Base-by-base conservation (phyloP, 2,888 invertebrate genomes). In the Euclidia mi region DNA sequence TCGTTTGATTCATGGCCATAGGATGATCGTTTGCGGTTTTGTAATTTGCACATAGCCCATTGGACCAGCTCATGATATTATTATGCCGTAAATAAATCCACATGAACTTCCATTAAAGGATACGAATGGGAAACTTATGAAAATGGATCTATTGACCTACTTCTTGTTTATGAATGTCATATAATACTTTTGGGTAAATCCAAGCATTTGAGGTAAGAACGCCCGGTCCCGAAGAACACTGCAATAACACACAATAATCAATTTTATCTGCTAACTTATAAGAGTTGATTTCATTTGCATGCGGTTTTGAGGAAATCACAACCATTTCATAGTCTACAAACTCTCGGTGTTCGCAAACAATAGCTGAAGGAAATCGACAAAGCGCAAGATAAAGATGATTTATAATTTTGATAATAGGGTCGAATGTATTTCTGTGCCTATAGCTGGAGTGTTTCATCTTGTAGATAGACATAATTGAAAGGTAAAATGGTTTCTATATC, bases 301-400 rank as follows among this genome's bases (percentile, higher is more conserved):
- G 2, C 7, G 32, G 18, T 2, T 20, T 29, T 15, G 9, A 61
- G 69, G 38, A 68, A 65, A 69, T 65, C 62, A 18, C 31, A 49
- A 55, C 57, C 65, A 71, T 70, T 76, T 63, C 59, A 48, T 63
- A 73, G 68, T 67, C 71, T 68, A 73, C 70, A 75, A 73, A 77
- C 65, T 66, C 63, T 62, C 59, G 68, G 65, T 71, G 56, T 69
- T 56, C 51, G 43, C 75, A 76, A 70, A 71, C 66, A 71, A 71
- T 56, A 41, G 49, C 32, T 37, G 29, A 40, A 66, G 47, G 63
- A 57, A 72, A 71, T 84, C 78, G 80, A 76, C 79, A 75, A 82
- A 84, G 78, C 67, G 68, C 68, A 61, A 84, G 84, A 86, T 84
- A 87, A 83, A 84, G 79, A 81, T 85, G 85, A 82, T 78, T 79